A percentile compares a stretch with the other conserved stretches of the same genome.
Evolutionary conservation across 2,797 vertebrate species (phyloP).

Genomic region (Dallia pectoralis): DNA sequence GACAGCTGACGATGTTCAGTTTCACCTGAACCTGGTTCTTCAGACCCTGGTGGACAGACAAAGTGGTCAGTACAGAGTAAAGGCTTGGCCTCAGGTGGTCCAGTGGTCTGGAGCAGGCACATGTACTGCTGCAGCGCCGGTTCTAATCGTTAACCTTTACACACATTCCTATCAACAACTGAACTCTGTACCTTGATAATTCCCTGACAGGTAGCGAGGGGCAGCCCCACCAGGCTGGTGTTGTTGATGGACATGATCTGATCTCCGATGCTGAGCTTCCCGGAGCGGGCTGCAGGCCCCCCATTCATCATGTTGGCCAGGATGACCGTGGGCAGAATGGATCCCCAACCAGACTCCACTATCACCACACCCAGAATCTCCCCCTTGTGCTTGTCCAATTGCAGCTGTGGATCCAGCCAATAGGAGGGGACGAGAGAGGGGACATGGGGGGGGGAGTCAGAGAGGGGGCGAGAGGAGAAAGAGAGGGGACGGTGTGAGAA

Average conservation of each 20-base stretch:
- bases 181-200: slow-evolving; percentile 93
- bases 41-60: slow-evolving; percentile 80
- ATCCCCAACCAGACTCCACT: slow-evolving; percentile 98
- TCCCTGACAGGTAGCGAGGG: slow-evolving; percentile 97
- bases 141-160: no score
- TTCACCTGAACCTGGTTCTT: slow-evolving; percentile 98
- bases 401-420: slow-evolving; percentile 75
- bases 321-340: slow-evolving; percentile 97
- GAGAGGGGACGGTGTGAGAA: no score
- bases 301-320: slow-evolving; percentile 99
- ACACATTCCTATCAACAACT: no score
- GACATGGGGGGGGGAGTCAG: background rate
- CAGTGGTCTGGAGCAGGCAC: no score
- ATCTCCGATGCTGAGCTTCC: slow-evolving; percentile 98
- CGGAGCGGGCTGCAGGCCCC: slow-evolving; percentile 92
- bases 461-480: background rate
- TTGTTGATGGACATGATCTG: slow-evolving; percentile 99
- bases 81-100: background rate
- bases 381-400: slow-evolving; percentile 95
- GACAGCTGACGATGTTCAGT: slow-evolving; percentile 98
- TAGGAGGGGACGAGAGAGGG: background rate
- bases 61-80: slow-evolving; percentile 22
- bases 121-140: no score
- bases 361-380: slow-evolving; percentile 98
- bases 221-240: slow-evolving; percentile 97